Conservation (phyloP, 2,797 vertebrate genomes). For the Cuculus canorus region DNA sequence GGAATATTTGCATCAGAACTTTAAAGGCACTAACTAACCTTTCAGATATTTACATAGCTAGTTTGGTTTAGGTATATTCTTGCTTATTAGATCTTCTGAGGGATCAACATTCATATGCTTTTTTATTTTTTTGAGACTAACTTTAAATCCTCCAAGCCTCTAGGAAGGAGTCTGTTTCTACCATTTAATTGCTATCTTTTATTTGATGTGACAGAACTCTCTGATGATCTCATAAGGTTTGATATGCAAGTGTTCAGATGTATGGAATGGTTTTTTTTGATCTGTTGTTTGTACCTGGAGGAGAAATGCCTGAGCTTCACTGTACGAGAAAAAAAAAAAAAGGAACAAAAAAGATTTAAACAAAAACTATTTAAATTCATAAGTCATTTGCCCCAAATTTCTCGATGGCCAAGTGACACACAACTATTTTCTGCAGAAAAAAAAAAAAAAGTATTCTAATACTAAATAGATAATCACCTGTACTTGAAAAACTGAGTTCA, state of each 20-base stretch:
- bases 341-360: too few species aligned
- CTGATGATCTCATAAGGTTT: background rate
- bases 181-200: background rate
- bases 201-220: background rate
- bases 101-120: background rate
- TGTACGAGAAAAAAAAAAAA: background rate
- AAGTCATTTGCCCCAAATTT: background rate
- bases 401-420: background rate
- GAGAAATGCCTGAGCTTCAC: background rate
- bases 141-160: background rate
- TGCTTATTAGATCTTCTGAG: background rate
- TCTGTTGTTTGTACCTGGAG: background rate
- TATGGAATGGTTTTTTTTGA: background rate
- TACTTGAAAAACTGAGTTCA: constrained; percentile 13
- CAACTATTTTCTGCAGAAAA: background rate
- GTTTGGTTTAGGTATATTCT: background rate
- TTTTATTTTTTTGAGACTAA: background rate
- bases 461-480: background rate
- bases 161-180: background rate
- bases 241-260: background rate
- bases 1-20: background rate
- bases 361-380: background rate
- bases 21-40: background rate
- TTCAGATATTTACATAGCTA: background rate
- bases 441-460: constrained; percentile 58